phyloP scores from a whole-genome alignment of 2,888 invertebrate species.

The Acleris literana region DNA sequence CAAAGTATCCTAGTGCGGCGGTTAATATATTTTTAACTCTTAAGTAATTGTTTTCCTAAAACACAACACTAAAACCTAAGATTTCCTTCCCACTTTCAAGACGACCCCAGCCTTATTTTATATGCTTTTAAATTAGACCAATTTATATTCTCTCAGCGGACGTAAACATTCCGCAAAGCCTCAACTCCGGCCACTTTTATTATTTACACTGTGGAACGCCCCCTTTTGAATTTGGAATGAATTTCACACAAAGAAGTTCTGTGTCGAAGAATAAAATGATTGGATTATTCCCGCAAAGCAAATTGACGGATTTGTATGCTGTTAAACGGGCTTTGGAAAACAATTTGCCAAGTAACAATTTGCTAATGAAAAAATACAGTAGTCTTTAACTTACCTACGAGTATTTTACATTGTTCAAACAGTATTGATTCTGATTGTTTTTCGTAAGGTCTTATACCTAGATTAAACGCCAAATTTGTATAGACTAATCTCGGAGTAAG shows the following conservation, averaged over 20 bases:
- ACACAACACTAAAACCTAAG: conserved; percentile 18
- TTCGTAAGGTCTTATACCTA: too few species aligned
- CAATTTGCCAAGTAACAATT: background rate
- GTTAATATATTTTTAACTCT: too few species aligned
- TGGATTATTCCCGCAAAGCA: conserved; percentile 13
- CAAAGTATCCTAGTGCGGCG: too few species aligned
- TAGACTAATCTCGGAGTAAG: too few species aligned
- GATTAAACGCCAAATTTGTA: too few species aligned
- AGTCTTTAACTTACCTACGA: too few species aligned
- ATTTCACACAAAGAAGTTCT: conserved; percentile 36
- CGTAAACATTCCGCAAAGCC: conserved; percentile 53
- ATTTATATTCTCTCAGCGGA: conserved; percentile 61
- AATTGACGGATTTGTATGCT: conserved; percentile 1
- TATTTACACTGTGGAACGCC: conserved; percentile 53
- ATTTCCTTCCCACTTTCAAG: conserved; percentile 35
- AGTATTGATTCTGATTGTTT: too few species aligned
- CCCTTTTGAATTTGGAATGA: conserved; percentile 43
- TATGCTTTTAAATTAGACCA: conserved; percentile 60
- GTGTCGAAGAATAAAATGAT: conserved; percentile 13
- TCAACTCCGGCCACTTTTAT: conserved; percentile 58
- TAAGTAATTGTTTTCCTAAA: background rate
- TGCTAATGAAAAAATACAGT: too few species aligned
- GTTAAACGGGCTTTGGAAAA: conserved; percentile 1
- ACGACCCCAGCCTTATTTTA: conserved; percentile 40
- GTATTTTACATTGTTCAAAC: too few species aligned